Evolutionary conservation across 2,797 vertebrate genomes (phyloP).

Genomic region (Percopsis omiscomaycus): DNA sequence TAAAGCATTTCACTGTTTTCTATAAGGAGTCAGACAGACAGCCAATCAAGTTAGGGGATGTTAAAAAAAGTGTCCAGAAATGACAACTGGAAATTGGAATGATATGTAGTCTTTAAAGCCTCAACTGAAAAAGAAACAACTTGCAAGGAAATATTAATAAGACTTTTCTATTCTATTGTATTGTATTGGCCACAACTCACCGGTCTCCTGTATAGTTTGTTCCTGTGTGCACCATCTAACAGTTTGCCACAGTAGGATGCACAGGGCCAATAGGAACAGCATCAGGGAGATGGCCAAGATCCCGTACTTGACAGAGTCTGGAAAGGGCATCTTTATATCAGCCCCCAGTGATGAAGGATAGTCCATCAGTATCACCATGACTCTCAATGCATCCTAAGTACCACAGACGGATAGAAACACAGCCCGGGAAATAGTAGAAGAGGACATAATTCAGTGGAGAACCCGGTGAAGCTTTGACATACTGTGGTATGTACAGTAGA

Average conservation of each 20-base stretch:
- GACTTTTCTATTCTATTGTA: neutral
- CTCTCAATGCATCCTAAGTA: constrained; percentile 23
- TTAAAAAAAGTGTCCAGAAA: too few relatives aligned
- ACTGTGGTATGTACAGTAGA: too few relatives aligned
- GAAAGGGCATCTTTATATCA: constrained; percentile 60
- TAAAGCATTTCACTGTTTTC: constrained; percentile 43
- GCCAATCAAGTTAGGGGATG: neutral
- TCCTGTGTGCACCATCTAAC: constrained; percentile 61
- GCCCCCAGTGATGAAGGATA: constrained; percentile 7
- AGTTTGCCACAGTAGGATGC: constrained; percentile 76
- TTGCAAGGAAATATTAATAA: too few relatives aligned
- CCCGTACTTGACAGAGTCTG: constrained; percentile 70
- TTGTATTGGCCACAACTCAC: constrained; percentile 30
- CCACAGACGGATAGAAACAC: constrained; percentile 20
- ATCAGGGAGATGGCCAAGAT: constrained; percentile 69
- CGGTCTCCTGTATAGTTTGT: constrained; percentile 16
- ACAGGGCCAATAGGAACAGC: constrained; percentile 72
- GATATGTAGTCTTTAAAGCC: too few relatives aligned
- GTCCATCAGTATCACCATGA: constrained; percentile 37
- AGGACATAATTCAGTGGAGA: too few relatives aligned
- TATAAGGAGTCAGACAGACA: constrained; percentile 26
- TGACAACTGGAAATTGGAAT: too few relatives aligned
- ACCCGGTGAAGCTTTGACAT: too few relatives aligned
- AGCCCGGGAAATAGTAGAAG: neutral
- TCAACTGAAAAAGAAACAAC: too few relatives aligned